These are phyloP conservation scores for Dione vanillae DNA, from an alignment of 2,888 invertebrate species.

Conservation along the genomic window DNA sequence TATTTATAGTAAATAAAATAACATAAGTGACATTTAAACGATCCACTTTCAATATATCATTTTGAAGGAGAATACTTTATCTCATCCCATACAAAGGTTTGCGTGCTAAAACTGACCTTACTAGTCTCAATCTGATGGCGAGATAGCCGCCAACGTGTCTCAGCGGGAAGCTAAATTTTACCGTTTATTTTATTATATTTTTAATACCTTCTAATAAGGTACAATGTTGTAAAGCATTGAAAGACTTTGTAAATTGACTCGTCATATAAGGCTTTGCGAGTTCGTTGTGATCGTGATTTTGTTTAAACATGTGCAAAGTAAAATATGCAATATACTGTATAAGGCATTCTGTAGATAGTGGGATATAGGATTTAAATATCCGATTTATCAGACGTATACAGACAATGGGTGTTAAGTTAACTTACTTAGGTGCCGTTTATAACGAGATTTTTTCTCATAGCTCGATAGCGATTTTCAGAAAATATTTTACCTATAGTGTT, in stretches of 20 bases:
- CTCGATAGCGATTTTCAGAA: too few species aligned
- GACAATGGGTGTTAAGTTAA: constrained; percentile 3
- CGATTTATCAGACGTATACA: background rate
- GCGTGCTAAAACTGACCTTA: constrained; percentile 26
- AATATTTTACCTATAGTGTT: too few species aligned
- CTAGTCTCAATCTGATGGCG: constrained; percentile 25
- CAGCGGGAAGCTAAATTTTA: constrained; percentile 22
- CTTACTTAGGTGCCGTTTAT: background rate
- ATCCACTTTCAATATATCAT: background rate
- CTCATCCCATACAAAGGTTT: constrained; percentile 16
- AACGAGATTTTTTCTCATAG: background rate
- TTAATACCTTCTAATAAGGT: constrained; percentile 20
- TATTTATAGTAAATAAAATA: background rate
- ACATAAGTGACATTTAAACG: background rate
- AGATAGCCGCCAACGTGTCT: constrained; percentile 28
- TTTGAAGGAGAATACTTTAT: constrained; percentile 5
- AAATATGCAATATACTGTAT: constrained; percentile 4
- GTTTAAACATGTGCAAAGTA: constrained; percentile 12
- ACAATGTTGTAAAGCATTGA: constrained; percentile 6
- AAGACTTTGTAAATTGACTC: constrained; percentile 20
- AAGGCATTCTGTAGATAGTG: constrained; percentile 4
- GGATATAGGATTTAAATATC: constrained; percentile 4
- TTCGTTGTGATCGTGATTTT: constrained; percentile 14
- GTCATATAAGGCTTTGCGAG: constrained; percentile 24
- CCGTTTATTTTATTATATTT: background rate